These are phyloP conservation scores for Mythimna lalbum DNA, from an alignment of 2,888 invertebrate genomes.

Conservation along the genomic window DNA sequence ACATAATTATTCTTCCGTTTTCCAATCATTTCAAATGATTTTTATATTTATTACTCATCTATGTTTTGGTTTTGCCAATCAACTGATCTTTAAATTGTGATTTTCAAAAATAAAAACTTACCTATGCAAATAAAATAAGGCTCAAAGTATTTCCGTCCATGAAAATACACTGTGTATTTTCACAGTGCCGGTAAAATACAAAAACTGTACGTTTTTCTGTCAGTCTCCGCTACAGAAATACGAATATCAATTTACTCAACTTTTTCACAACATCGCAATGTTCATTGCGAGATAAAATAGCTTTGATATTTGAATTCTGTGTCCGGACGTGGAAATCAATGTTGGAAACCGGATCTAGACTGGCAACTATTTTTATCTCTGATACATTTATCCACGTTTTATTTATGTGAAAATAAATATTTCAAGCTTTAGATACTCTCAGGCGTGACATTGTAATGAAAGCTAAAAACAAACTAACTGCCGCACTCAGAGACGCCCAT, in stretches of 20 bases:
- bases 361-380: neutral
- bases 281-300: conserved; percentile 39
- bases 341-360: neutral
- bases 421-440: neutral
- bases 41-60: too few relatives aligned
- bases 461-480: too few relatives aligned
- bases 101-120: too few relatives aligned
- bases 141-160: neutral
- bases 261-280: conserved; percentile 26
- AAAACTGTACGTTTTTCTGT: neutral
- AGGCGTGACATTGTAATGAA: too few relatives aligned
- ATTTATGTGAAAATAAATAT: neutral
- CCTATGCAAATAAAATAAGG: neutral
- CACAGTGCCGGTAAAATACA: neutral
- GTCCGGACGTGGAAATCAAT: conserved; percentile 30
- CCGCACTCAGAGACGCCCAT: too few relatives aligned
- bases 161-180: too few relatives aligned
- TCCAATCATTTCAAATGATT: neutral
- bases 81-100: too few relatives aligned
- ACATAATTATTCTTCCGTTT: neutral
- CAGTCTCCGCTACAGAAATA: neutral
- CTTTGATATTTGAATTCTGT: conserved; percentile 25
- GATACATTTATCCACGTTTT: conserved; percentile 9
- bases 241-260: conserved; percentile 26
- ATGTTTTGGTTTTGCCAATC: too few relatives aligned